These are phyloP conservation scores for Dendrophyllia cribrosa DNA, from an alignment of 64 coral and sea anemone species.

Conservation along the genomic window DNA sequence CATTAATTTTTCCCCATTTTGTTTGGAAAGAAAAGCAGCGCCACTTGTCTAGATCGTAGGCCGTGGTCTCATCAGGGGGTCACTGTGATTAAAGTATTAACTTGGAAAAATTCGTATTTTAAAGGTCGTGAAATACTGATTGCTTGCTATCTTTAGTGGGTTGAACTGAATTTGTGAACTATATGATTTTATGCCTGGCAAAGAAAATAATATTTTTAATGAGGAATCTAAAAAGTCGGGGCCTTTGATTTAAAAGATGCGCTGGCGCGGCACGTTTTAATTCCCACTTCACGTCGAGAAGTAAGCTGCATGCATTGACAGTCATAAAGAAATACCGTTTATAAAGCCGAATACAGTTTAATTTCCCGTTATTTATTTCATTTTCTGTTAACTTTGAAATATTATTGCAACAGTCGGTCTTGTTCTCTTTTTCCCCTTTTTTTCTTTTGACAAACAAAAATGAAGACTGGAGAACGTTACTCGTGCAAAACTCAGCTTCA, in stretches of 20 bases:
- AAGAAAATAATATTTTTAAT: too few relatives aligned
- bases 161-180: background rate
- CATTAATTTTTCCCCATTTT: background rate
- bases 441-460: too few relatives aligned
- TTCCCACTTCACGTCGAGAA: conserved; percentile 14
- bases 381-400: background rate
- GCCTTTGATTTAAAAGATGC: background rate
- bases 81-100: background rate
- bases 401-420: too few relatives aligned
- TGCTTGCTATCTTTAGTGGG: background rate
- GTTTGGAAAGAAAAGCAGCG: conserved; percentile 9
- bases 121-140: background rate
- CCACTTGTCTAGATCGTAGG: conserved; percentile 16
- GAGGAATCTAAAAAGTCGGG: background rate
- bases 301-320: background rate
- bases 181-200: background rate
- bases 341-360: background rate
- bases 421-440: too few relatives aligned
- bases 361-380: background rate
- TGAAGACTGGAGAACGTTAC: too few relatives aligned
- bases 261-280: background rate
- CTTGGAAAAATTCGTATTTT: background rate
- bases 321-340: background rate
- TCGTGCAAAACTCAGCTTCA: too few relatives aligned
- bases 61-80: background rate